A percentile compares a stretch with the other conserved stretches of the same genome.
phyloP scores from a whole-genome alignment of 2,797 vertebrate species.

The Oreochromis mossambicus region DNA sequence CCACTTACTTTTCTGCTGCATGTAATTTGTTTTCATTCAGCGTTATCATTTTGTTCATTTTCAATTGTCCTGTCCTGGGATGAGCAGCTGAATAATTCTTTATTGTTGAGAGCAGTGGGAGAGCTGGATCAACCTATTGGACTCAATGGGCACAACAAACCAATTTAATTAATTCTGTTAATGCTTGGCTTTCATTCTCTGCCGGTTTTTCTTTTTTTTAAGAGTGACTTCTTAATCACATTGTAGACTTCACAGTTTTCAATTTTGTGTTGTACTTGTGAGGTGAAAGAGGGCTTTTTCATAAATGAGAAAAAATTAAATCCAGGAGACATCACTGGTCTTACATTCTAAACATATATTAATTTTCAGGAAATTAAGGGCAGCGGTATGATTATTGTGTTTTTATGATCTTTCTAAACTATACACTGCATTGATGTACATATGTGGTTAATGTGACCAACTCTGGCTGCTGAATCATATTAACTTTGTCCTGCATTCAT shows the following conservation, averaged over 20 bases:
- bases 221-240: conserved; percentile 16
- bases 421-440: neutral
- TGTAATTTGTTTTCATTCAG: neutral
- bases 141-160: conserved; percentile 27
- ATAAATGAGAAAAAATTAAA: neutral
- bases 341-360: neutral
- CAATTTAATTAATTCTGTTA: conserved; percentile 48
- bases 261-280: neutral
- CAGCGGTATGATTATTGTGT: neutral
- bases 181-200: conserved; percentile 18
- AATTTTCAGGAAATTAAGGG: neutral
- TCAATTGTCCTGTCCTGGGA: neutral
- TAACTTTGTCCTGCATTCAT: neutral
- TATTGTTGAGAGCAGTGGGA: conserved; percentile 25
- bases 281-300: neutral
- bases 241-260: neutral
- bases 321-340: neutral
- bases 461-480: neutral
- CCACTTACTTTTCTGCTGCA: neutral
- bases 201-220: neutral
- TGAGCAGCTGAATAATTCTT: conserved; percentile 33
- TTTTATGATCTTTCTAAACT: neutral
- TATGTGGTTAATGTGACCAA: neutral
- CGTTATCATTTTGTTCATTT: neutral
- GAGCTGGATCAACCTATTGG: conserved; percentile 21